phyloP scores from a whole-genome alignment of 92 coral and sea anemone genomes.

The Metridium senile region DNA sequence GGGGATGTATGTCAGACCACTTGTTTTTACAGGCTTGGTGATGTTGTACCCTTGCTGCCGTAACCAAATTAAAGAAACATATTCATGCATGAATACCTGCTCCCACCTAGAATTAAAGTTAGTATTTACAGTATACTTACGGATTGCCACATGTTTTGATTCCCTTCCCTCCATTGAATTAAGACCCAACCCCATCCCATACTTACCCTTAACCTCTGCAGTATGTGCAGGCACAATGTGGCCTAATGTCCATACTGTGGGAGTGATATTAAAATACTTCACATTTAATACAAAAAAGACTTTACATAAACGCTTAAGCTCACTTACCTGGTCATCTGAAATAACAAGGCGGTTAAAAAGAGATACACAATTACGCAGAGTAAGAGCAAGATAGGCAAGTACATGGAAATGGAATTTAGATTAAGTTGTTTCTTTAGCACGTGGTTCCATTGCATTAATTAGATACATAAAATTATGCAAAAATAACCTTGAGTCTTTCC shows the following conservation, averaged over 20 bases:
- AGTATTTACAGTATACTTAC: constrained; percentile 44
- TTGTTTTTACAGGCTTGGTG: constrained; percentile 20
- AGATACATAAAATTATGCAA: constrained; percentile 49
- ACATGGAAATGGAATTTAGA: too few relatives aligned
- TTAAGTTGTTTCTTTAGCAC: not conserved
- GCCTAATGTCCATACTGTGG: constrained; percentile 51
- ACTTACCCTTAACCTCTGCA: constrained; percentile 40
- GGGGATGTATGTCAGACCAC: constrained; percentile 40
- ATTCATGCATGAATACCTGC: constrained; percentile 52
- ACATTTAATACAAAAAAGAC: constrained; percentile 14
- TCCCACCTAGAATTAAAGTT: constrained; percentile 47
- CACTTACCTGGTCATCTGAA: constrained; percentile 28
- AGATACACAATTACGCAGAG: constrained; percentile 44
- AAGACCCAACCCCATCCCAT: too few relatives aligned
- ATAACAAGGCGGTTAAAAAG: constrained; percentile 35
- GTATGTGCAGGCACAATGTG: constrained; percentile 45
- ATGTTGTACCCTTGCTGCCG: constrained; percentile 37
- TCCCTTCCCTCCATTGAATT: too few relatives aligned
- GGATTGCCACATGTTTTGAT: constrained; percentile 42
- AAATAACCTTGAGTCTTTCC: constrained; percentile 39
- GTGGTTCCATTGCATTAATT: constrained; percentile 31
- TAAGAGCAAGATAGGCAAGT: constrained; percentile 8
- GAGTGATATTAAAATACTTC: constrained; percentile 12
- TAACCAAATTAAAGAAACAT: constrained; percentile 63
- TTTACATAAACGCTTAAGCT: constrained; percentile 19